phyloP scores from a whole-genome alignment of 2,888 invertebrate genomes.

The Zaprionus obscuricornis region DNA sequence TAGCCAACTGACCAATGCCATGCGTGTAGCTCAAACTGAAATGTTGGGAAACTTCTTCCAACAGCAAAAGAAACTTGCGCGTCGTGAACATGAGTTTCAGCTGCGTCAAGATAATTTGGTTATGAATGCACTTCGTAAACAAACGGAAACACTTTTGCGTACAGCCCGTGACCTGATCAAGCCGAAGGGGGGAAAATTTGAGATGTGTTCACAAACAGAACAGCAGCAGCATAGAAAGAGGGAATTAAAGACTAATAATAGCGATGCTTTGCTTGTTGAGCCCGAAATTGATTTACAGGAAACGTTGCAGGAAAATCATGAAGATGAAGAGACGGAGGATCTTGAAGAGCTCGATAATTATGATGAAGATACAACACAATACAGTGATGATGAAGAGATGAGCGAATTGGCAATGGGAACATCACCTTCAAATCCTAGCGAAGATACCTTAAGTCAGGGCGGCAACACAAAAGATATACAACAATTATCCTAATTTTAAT shows the following conservation, averaged over 20 bases:
- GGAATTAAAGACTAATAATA: slow-evolving; percentile 15
- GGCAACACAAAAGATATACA: slow-evolving; percentile 18
- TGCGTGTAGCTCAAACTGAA: slow-evolving; percentile 77
- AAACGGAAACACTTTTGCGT: slow-evolving; percentile 72
- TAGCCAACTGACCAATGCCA: slow-evolving; percentile 70
- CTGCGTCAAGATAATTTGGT: slow-evolving; percentile 79
- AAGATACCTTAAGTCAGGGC: slow-evolving; percentile 31
- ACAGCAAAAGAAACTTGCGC: slow-evolving; percentile 79
- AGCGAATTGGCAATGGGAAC: slow-evolving; percentile 41
- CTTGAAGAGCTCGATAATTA: slow-evolving; percentile 13
- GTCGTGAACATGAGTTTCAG: slow-evolving; percentile 81
- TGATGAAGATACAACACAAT: slow-evolving; percentile 24
- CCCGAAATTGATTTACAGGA: slow-evolving; percentile 34
- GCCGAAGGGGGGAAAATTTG: neutral
- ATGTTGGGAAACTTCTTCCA: slow-evolving; percentile 80
- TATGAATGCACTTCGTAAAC: slow-evolving; percentile 79
- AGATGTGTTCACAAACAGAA: slow-evolving; percentile 2
- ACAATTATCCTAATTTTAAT: slow-evolving; percentile 41
- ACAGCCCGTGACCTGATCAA: slow-evolving; percentile 60
- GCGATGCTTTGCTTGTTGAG: slow-evolving; percentile 9
- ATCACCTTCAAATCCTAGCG: slow-evolving; percentile 32
- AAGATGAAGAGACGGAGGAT: slow-evolving; percentile 38
- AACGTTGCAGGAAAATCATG: slow-evolving; percentile 11
- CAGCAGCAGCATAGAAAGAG: neutral
- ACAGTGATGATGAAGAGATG: slow-evolving; percentile 36